Base-by-base conservation (phyloP, 2,797 vertebrate genomes). In the Pelochelys cantorii region DNA sequence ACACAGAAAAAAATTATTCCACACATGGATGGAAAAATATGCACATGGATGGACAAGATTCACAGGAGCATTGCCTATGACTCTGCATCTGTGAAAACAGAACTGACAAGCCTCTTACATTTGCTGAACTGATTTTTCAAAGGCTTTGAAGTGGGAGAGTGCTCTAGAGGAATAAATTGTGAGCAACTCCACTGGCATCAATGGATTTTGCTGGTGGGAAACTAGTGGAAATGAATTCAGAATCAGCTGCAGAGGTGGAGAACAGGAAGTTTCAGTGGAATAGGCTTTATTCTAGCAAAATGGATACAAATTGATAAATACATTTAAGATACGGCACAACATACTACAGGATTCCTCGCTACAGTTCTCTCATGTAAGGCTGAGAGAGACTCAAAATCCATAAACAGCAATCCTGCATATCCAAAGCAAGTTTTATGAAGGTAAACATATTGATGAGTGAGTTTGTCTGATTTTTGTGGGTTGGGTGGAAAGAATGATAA, bases 141-240 rank as follows among this genome's bases (percentile, higher is more conserved):
- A 55, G 82, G 60, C 1, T 20, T 79, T 22, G 54, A 34, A 2
- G 83, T 82, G 94, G 93, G 88, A 94, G 90, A 89, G 74, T 27
- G 68, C 87, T 91, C 42, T 13, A 90, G 77, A 0, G 34, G 14
- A 13, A 7, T 56, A 82, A 94, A 84, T 86, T 90, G 31, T 3
- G 12, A 83, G 12, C 23, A 68, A 68, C 17, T 80, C 25, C 52
- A 60, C 12, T 86, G 88, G 91, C 84, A 86, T 37, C 89, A 27
- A 37, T 25, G 77, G 29, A 13, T 95, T 95, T 93, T 93, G 94
- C 85, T 86, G 79, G 79, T 91, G 92, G 79, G 84, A 93, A 82
- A 23, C 57, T 65, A 77, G 53, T 22, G 52, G 18, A 18, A 95
- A 93, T 92, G 91, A 86, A 94, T 94, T 90, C 0, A 68, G 89